These are phyloP conservation scores for Salvelinus namaycush DNA, from an alignment of 2,113 vertebrate genomes.

Conservation along the genomic window DNA sequence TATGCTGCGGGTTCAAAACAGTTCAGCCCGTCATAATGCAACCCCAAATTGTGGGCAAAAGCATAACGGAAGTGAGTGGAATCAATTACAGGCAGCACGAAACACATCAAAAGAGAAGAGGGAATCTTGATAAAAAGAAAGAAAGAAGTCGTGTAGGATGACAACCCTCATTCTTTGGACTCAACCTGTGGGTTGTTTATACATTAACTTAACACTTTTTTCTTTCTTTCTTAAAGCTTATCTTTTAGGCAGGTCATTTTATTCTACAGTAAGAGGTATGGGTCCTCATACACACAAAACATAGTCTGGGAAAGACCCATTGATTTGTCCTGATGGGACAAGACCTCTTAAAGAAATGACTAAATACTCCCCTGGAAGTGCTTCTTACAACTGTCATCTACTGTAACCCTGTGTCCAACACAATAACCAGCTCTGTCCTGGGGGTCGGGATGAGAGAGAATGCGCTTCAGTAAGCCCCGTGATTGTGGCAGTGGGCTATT, in stretches of 20 bases:
- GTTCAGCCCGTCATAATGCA: constrained; percentile 63
- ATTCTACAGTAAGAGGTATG: neutral
- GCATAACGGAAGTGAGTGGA: constrained; percentile 65
- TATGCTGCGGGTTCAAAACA: constrained; percentile 60
- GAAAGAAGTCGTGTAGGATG: constrained; percentile 41
- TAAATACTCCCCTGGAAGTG: too few relatives aligned
- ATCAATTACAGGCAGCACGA: constrained; percentile 69
- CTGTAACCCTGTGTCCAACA: too few relatives aligned
- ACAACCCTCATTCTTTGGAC: constrained; percentile 42
- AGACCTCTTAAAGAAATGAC: neutral
- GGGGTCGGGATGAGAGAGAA: too few relatives aligned
- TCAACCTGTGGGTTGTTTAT: constrained; percentile 54
- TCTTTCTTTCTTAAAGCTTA: constrained; percentile 24
- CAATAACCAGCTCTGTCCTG: too few relatives aligned
- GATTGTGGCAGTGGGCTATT: too few relatives aligned
- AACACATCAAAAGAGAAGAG: constrained; percentile 69
- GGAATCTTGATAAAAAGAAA: constrained; percentile 61
- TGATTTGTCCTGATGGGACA: neutral
- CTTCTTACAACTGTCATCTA: too few relatives aligned
- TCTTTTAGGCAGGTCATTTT: constrained; percentile 16
- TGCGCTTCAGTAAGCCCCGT: too few relatives aligned
- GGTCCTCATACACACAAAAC: neutral
- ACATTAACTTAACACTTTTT: constrained; percentile 43
- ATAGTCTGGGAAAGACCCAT: neutral
- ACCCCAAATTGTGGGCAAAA: constrained; percentile 65